These are phyloP conservation scores for Augiades crinisus DNA, from an alignment of 2,888 invertebrate genomes.

Conservation along the genomic window DNA sequence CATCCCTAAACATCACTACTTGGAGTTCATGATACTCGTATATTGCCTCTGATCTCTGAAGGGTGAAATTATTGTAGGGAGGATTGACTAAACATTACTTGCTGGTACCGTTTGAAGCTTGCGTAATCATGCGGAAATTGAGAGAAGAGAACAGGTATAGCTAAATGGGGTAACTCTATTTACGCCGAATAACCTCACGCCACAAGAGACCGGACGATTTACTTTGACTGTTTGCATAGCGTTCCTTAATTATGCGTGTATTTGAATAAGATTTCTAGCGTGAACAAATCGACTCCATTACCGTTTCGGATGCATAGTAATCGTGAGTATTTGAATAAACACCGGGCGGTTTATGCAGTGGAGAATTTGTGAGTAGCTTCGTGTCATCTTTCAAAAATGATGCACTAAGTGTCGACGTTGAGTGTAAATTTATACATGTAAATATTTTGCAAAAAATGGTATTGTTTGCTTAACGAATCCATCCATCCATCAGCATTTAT, in stretches of 20 bases:
- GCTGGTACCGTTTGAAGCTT: constrained; percentile 7
- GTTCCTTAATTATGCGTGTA: constrained; percentile 15
- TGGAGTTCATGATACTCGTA: not conserved
- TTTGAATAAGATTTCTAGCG: constrained; percentile 19
- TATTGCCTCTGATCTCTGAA: not conserved
- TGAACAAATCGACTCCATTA: constrained; percentile 13
- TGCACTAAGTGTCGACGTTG: not conserved
- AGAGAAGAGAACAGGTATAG: not conserved
- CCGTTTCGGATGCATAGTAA: constrained; percentile 16
- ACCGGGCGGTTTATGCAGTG: constrained; percentile 1
- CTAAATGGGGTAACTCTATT: not conserved
- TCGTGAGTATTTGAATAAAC: constrained; percentile 7
- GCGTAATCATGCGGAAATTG: constrained; percentile 5
- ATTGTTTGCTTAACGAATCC: too few species aligned
- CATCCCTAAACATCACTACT: not conserved
- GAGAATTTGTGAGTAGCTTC: constrained; percentile 14
- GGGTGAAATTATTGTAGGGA: constrained; percentile 1
- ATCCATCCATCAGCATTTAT: too few species aligned
- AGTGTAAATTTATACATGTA: too few species aligned
- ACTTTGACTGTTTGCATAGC: constrained; percentile 5
- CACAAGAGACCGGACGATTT: constrained; percentile 6
- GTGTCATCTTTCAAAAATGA: not conserved
- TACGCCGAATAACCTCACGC: not conserved
- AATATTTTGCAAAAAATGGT: too few species aligned
- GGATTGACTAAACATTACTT: constrained; percentile 9